Evolutionary conservation across 2,113 vertebrate genomes (phyloP), one percentile per base, ranked within the genome.

Genomic region (Procavia capensis): DNA sequence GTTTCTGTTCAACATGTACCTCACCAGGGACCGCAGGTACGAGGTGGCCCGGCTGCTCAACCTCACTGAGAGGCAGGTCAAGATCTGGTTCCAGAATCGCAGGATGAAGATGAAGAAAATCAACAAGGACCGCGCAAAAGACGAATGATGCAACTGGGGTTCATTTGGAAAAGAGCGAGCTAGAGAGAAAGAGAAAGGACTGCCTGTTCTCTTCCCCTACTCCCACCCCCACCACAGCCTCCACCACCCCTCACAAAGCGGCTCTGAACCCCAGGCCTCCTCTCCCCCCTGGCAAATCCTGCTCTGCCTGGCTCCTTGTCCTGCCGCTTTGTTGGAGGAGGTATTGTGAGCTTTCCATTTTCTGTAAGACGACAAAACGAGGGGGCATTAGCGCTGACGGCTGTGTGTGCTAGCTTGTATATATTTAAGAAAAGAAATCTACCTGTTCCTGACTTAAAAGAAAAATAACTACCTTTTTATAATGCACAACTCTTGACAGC

Each of bases 21-120:
- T 99, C 93, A 99, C 99, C 85, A 98, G 99, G 98, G 99, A 99
- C 98, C 99, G 99, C 86, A 99, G 99, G 98, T 99, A 99, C 85
- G 99, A 99, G 96, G 99, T 99, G 95, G 99, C 99, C 54, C 99
- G 99, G 84, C 97, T 99, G 70, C 99, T 99, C 95, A 99, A 99
- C 98, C 98, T 99, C 97, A 99, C 99, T 16, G 99, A 99, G 98
- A 99, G 99, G 98, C 99, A 99, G 99, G 99, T 99, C 97, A 99
- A 99, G 99, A 99, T 99, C 97, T 99, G 99, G 99, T 99, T 99
- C 98, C 99, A 99, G 98, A 99, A 99, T 98, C 99, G 99, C 97
- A 99, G 99, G 98, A 99, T 99, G 99, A 99, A 99, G 99, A 99
- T 99, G 99, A 99, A 99, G 99, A 99, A 99, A 97, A 99, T 99